Evolutionary conservation across 2,797 vertebrate genomes (phyloP).

Genomic region (Sciurus carolinensis): DNA sequence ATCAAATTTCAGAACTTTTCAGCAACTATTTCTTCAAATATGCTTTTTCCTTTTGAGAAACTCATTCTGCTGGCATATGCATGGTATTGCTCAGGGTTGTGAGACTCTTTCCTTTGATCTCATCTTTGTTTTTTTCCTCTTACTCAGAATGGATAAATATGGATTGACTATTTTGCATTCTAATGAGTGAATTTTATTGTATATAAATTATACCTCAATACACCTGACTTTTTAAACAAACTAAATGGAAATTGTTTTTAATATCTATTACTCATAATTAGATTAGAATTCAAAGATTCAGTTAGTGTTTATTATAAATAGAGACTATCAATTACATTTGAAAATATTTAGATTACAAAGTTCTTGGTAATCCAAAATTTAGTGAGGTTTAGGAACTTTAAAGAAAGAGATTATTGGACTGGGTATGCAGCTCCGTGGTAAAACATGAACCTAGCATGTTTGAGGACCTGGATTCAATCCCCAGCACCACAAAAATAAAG

Average conservation of each 20-base stretch:
- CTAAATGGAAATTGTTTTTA: not conserved
- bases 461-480: too few species aligned
- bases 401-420: not conserved
- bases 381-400: not conserved
- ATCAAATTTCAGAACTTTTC: not conserved
- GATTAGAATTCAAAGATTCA: not conserved
- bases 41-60: not conserved
- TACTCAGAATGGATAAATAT: not conserved
- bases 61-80: not conserved
- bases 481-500: not conserved
- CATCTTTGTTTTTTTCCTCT: not conserved
- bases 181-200: not conserved
- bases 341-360: not conserved
- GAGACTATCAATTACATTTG: not conserved
- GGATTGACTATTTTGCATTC: not conserved
- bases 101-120: not conserved
- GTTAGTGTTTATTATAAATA: not conserved
- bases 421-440: too few species aligned
- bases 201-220: not conserved
- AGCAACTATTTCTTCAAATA: not conserved
- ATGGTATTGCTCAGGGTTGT: not conserved
- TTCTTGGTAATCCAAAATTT: not conserved
- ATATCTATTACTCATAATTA: not conserved
- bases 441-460: too few species aligned
- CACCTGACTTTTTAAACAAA: not conserved